phyloP scores from a whole-genome alignment of 2,113 vertebrate genomes.

The Erythrocercus mccallii region DNA sequence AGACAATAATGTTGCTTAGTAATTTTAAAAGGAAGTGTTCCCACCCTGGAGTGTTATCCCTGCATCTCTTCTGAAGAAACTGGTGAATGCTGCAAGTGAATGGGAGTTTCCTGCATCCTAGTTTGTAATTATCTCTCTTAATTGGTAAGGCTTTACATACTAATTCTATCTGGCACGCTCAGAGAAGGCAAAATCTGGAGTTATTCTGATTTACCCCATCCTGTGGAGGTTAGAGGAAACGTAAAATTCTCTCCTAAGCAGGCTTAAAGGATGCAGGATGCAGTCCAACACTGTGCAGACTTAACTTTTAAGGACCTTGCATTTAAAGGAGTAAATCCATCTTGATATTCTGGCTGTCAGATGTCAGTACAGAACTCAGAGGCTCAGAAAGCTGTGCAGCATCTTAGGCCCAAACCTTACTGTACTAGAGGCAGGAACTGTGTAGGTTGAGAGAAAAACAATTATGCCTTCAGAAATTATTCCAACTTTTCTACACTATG shows the following conservation, averaged over 20 bases:
- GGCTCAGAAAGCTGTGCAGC: neutral
- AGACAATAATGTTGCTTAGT: slow-evolving; percentile 40
- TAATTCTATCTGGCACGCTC: neutral
- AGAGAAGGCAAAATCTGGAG: neutral
- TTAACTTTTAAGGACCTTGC: neutral
- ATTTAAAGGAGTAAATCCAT: neutral
- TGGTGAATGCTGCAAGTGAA: slow-evolving; percentile 41
- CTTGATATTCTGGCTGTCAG: neutral
- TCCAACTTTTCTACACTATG: neutral
- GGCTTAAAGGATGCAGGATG: neutral
- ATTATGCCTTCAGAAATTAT: neutral
- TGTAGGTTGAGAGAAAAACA: neutral
- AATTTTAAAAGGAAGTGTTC: slow-evolving; percentile 47
- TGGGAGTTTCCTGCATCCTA: neutral
- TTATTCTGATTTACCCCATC: neutral
- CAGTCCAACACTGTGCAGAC: neutral
- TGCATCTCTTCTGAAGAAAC: slow-evolving; percentile 28
- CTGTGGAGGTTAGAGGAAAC: neutral
- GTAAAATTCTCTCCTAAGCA: neutral
- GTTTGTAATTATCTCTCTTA: neutral
- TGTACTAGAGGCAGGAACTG: neutral
- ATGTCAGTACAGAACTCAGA: neutral
- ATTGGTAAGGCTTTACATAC: slow-evolving; percentile 39
- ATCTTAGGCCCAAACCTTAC: neutral
- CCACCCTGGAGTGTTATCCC: neutral